A percentile compares a stretch with the other conserved stretches of the same genome.
Conservation (phyloP, 2,797 vertebrate genomes). For the Chelon labrosus region DNA sequence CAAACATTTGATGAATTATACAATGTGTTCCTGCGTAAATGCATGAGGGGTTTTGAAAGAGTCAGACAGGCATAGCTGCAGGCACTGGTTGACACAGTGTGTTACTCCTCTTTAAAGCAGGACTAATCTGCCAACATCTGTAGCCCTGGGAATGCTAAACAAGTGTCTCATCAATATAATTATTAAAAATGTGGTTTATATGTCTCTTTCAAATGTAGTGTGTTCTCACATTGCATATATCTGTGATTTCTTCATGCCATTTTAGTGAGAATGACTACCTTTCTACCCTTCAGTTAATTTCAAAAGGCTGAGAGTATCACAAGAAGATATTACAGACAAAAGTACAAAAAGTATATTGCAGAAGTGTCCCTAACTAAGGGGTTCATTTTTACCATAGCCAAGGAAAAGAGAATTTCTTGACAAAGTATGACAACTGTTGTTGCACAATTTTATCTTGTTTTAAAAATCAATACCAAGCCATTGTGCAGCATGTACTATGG, state of each 20-base stretch:
- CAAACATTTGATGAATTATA: conserved; percentile 56
- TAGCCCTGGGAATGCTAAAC: conserved; percentile 17
- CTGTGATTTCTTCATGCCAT: not conserved
- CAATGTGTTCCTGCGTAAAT: conserved; percentile 33
- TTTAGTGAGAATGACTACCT: too few species aligned
- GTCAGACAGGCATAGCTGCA: conserved; percentile 38
- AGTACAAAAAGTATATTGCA: not conserved
- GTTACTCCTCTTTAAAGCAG: conserved; percentile 9
- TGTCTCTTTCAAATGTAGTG: conserved; percentile 15
- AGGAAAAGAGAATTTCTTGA: too few species aligned
- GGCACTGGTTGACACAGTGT: conserved; percentile 26
- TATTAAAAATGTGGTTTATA: conserved; percentile 16
- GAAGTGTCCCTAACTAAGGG: too few species aligned
- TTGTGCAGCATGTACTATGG: not conserved
- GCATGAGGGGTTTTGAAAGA: conserved; percentile 39
- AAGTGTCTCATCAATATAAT: conserved; percentile 23
- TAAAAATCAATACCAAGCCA: not conserved
- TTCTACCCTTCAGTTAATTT: too few species aligned
- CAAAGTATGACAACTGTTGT: too few species aligned
- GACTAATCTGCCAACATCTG: conserved; percentile 36
- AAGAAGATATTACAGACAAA: too few species aligned
- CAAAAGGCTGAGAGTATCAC: too few species aligned
- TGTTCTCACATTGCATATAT: not conserved
- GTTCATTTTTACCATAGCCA: too few species aligned
- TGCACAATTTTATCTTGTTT: not conserved